Conservation (phyloP, 1,140 invertebrate species). For the Brevipalpus yothersi region DNA sequence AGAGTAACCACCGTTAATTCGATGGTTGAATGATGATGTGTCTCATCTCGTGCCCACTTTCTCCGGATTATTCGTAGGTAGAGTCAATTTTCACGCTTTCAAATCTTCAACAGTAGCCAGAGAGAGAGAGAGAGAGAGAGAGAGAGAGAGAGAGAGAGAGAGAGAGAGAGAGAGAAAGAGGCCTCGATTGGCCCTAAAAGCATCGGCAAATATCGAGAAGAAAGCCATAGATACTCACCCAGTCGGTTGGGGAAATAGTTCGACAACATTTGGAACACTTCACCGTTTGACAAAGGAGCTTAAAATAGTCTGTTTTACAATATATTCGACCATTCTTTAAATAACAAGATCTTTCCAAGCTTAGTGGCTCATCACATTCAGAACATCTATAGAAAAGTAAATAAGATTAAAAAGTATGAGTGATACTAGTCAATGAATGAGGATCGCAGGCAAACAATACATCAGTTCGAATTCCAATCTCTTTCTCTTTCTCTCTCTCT, state of each 20-base stretch:
- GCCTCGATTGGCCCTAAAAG: no score
- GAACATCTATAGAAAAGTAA: conserved; percentile 2
- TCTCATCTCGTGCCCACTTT: no score
- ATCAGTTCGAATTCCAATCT: not conserved
- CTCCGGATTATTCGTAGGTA: no score
- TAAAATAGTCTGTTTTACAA: conserved; percentile 6
- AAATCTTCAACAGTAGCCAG: no score
- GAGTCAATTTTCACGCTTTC: no score
- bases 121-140: no score
- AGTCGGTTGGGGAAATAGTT: conserved; percentile 73
- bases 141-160: no score
- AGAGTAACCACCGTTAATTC: no score
- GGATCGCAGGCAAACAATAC: not conserved
- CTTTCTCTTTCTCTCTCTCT: not conserved
- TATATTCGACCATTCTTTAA: conserved; percentile 8
- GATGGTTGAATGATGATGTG: no score
- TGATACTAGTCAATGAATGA: not conserved
- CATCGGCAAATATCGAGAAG: not conserved
- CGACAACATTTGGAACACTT: conserved; percentile 88
- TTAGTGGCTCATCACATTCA: conserved; percentile 6
- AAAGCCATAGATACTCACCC: conserved; percentile 33
- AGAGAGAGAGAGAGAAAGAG: no score
- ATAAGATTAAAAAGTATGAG: not conserved
- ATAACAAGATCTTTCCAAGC: conserved; percentile 6
- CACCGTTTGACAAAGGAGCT: conserved; percentile 5